Conservation (phyloP, 2,113 vertebrate species). For the Steatornis caripensis region DNA sequence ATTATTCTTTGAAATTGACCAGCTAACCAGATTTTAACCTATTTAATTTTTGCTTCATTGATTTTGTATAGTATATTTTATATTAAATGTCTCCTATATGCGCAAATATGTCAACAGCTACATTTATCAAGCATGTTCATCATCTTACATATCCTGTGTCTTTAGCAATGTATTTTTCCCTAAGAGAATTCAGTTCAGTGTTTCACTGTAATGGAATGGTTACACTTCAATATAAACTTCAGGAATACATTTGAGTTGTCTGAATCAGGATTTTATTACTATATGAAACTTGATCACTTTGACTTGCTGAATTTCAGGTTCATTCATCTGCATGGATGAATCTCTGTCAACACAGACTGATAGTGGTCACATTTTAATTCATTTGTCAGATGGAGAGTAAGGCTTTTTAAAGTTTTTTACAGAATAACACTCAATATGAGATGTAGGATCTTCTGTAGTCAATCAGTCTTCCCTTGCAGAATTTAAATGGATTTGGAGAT, state of each 20-base stretch:
- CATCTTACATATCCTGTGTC: background rate
- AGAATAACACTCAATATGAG: background rate
- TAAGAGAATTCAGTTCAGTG: background rate
- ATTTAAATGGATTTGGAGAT: background rate
- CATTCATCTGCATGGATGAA: background rate
- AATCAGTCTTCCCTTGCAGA: background rate
- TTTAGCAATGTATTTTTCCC: background rate
- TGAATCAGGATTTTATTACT: background rate
- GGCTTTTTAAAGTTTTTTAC: background rate
- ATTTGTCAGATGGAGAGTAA: background rate
- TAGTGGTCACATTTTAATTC: background rate
- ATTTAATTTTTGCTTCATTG: background rate
- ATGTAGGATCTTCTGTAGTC: background rate
- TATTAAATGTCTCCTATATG: background rate
- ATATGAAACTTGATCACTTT: background rate
- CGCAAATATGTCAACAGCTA: background rate
- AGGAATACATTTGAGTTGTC: background rate
- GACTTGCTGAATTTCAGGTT: background rate
- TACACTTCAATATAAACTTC: background rate
- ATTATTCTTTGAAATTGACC: background rate
- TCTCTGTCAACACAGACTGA: background rate
- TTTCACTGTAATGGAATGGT: background rate
- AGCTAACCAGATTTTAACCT: background rate
- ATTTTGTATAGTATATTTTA: background rate
- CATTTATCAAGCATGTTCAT: background rate